Evolutionary conservation across 1,140 invertebrate genomes (phyloP), one percentile per base, ranked within the genome.

Genomic region (Hycleus phaleratus): DNA sequence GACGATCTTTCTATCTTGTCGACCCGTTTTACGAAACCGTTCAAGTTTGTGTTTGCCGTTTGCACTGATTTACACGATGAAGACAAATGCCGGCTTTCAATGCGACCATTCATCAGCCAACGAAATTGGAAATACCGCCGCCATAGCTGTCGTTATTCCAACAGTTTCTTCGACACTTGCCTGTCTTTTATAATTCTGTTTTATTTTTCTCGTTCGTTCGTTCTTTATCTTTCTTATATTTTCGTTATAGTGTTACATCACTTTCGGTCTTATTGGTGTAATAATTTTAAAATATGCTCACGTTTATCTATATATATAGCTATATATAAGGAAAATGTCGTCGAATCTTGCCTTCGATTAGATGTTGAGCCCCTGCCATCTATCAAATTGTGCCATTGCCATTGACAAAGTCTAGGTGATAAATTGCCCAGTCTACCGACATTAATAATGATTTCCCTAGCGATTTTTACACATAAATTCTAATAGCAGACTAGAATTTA

Each of bases 21-120:
- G 61, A 63, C 59, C 59, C 62, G 64, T 52, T 62, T 59, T 53
- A 57, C 47, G 61, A 53, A 66, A 65, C 59, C 61, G 59, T 67
- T 67, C 60, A 53, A 68, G 65, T 67, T 68, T 67, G 65, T 67
- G 67, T 66, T 65, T 58, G 66, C 67, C 64, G 56, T 63, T 66
- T 60, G 63, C 67, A 67, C 67, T 67, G 67, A 69, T 69, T 69
- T 67, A 68, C 65, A 63, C 63, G 63, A 67, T 65, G 67, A 65
- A 67, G 67, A 55, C 52, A 55, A 55, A 55, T 55, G 52, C 52
- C 52, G 44, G 43, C 52, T 55, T 55, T 55, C 52, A 55, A 55
- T 55, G 52, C 45, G 45, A 55, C 52, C 52, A 55, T 55, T 47
- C 44, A 39, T 55, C 52, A 53, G 24, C 39, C 45, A 38, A 47